These are phyloP conservation scores for Cyanocitta stelleri DNA, from an alignment of 2,113 vertebrate genomes.

Conservation along the genomic window DNA sequence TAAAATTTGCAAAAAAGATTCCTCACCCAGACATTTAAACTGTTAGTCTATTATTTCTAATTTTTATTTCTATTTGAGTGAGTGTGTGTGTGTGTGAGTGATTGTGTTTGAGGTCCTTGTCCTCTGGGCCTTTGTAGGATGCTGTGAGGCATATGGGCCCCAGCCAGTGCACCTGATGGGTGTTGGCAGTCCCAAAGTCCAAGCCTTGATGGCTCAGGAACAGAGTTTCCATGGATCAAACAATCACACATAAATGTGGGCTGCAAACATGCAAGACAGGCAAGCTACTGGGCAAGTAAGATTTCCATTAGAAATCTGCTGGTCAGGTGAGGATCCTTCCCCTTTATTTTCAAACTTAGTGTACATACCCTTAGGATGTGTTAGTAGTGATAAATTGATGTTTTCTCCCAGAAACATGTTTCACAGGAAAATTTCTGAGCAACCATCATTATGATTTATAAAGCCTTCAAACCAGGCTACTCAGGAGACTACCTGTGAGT, in stretches of 20 bases:
- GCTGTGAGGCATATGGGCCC: background rate
- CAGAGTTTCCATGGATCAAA: background rate
- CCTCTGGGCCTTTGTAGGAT: background rate
- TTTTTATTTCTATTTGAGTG: slow-evolving; percentile 31
- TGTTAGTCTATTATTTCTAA: background rate
- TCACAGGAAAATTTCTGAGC: background rate
- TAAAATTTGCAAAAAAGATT: background rate
- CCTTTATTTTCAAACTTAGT: background rate
- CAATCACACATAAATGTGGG: fast-evolving
- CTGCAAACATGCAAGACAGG: background rate
- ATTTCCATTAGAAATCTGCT: background rate
- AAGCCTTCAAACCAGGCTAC: background rate
- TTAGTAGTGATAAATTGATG: slow-evolving; percentile 1
- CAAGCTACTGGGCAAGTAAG: background rate
- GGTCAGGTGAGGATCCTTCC: background rate
- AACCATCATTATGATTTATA: slow-evolving; percentile 16
- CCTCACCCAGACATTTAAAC: background rate
- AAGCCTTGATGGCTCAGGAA: background rate
- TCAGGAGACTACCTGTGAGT: background rate
- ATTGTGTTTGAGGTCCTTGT: background rate
- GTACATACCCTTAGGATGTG: background rate
- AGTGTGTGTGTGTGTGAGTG: background rate
- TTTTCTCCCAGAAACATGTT: slow-evolving; percentile 16
- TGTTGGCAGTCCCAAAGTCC: background rate
- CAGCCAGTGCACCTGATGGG: background rate